These are phyloP conservation scores for Stenopsyche tienmushanensis DNA, from an alignment of 1,140 invertebrate genomes.

Conservation along the genomic window DNA sequence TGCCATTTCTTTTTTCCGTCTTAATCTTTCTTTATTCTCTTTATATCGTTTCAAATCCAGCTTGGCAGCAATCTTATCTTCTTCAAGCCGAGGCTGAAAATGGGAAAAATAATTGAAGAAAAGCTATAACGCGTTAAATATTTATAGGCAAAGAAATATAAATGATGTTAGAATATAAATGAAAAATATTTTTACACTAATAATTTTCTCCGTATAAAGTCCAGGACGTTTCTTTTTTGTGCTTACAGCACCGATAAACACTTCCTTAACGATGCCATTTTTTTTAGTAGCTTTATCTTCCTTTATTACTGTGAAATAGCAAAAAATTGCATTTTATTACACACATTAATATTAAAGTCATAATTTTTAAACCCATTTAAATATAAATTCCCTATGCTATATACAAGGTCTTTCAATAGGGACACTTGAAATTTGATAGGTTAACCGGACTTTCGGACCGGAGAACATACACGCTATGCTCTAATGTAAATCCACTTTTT, in stretches of 20 bases:
- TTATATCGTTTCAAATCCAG: constrained; percentile 67
- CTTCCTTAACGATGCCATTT: constrained; percentile 27
- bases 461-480: too few species aligned
- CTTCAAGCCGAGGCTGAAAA: constrained; percentile 70
- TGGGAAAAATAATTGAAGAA: background rate
- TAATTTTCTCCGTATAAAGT: constrained; percentile 52
- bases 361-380: constrained; percentile 19
- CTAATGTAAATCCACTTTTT: too few species aligned
- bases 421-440: too few species aligned
- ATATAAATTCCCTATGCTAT: too few species aligned
- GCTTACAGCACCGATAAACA: constrained; percentile 15
- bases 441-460: too few species aligned
- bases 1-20: constrained; percentile 64
- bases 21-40: constrained; percentile 76
- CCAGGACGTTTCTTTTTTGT: constrained; percentile 49
- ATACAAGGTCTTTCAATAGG: too few species aligned
- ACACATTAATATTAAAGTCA: constrained; percentile 18
- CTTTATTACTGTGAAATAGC: constrained; percentile 41
- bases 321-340: constrained; percentile 5
- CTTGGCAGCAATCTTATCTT: constrained; percentile 70
- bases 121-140: too few species aligned
- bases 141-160: background rate
- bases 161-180: constrained; percentile 2
- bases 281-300: constrained; percentile 25
- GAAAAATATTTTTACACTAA: constrained; percentile 51